Conservation (phyloP, 2,113 vertebrate species). For the Macaca mulatta region DNA sequence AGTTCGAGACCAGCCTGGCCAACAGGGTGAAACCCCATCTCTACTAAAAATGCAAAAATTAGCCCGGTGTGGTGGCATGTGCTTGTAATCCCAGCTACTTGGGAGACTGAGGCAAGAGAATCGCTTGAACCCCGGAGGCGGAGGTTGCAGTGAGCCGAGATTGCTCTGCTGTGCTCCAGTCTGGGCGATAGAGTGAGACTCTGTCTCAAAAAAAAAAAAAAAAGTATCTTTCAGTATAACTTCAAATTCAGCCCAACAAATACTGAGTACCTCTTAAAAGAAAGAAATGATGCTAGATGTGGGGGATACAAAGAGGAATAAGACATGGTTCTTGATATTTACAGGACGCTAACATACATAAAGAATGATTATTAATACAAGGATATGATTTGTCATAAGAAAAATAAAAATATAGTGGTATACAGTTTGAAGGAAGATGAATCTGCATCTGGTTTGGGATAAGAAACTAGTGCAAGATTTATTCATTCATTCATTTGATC, state of each 20-base stretch:
- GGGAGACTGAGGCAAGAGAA: too few species aligned
- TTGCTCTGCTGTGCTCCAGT: too few species aligned
- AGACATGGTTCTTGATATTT: neutral
- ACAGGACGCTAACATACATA: neutral
- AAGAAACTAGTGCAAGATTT: neutral
- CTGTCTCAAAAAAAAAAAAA: too few species aligned
- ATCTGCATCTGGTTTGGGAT: neutral
- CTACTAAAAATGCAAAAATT: too few species aligned
- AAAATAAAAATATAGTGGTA: neutral
- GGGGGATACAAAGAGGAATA: neutral
- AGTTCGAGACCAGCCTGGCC: too few species aligned
- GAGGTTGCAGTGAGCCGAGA: too few species aligned
- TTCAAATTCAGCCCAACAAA: neutral
- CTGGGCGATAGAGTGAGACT: too few species aligned
- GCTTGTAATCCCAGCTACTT: too few species aligned
- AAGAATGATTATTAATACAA: neutral
- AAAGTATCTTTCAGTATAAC: neutral
- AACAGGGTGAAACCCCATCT: too few species aligned
- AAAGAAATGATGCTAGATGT: neutral
- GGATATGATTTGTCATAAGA: neutral
- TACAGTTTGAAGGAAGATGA: conserved; percentile 19
- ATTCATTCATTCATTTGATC: neutral
- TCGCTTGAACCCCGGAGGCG: too few species aligned
- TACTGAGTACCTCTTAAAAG: neutral
- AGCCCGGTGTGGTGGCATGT: too few species aligned